Base-by-base conservation (phyloP, 2,113 vertebrate genomes). In the Python bivittatus region DNA sequence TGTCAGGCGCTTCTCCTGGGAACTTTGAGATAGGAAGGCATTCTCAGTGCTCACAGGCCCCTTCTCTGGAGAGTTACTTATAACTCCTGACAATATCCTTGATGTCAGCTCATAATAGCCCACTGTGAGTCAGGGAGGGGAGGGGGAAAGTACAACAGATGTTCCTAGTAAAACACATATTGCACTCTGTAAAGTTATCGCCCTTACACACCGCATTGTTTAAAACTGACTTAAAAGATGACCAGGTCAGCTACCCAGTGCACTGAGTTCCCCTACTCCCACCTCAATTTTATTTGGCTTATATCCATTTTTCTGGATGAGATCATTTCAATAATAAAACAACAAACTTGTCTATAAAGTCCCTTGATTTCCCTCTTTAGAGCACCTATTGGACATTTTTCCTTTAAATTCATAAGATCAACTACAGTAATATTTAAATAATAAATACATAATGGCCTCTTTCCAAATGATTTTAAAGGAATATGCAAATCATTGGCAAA, bases 161-260 rank as follows among this genome's bases (percentile, higher is more conserved):
- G 98, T 98, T 98, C 95, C 97, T 97, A 97, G 97, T 98, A 98
- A 98, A 96, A 98, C 97, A 96, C 95, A 96, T 98, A 89, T 98
- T 98, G 97, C 97, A 97, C 97, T 97, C 90, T 91, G 95, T 93
- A 90, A 97, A 97, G 95, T 96, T 96, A 95, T 72, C 86, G 90
- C 94, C 93, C 93, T 93, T 95, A 84, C 20, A 91, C 48, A 96
- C 91, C 94, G 0, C 95, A 87, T 92, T 90, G 89, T 95, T 91
- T 94, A 95, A 96, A 97, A 94, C 20, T 52, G 88, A 84, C 92
- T 79, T 64, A 91, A 64, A 95, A 95, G 90, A 88, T 0, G 0
- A 27, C 58, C 56, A 89, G 79, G 68, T 64, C 52, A 79, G 91
- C 93, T 89, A 64, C 29, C 93, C 88, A 58, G 0, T 0, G 42